phyloP scores from a whole-genome alignment of 2,888 invertebrate genomes.

The Trichopria drosophilae region DNA sequence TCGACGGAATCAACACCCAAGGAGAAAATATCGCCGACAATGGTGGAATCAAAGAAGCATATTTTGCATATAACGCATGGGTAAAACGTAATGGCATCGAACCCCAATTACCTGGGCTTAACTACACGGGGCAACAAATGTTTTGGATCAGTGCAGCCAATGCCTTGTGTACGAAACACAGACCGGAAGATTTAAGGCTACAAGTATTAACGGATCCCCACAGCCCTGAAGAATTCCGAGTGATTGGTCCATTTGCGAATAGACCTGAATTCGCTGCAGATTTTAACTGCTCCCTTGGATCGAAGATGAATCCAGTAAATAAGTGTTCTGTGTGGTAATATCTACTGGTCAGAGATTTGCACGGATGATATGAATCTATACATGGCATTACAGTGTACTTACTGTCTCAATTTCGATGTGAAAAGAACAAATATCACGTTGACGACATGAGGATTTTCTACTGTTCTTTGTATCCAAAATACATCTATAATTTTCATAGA shows the following conservation, averaged over 20 bases:
- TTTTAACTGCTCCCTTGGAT: conserved; percentile 65
- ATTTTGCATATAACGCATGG: conserved; percentile 80
- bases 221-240: conserved; percentile 67
- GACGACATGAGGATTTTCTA: too few species aligned
- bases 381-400: too few species aligned
- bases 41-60: too few species aligned
- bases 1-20: conserved; percentile 85
- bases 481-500: too few species aligned
- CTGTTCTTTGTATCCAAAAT: too few species aligned
- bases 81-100: conserved; percentile 68
- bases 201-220: conserved; percentile 79
- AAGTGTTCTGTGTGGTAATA: conserved; percentile 70
- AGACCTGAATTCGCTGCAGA: conserved; percentile 64
- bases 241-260: conserved; percentile 65
- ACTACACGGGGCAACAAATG: conserved; percentile 69
- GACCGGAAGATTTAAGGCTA: conserved; percentile 72
- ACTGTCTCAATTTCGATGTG: too few species aligned
- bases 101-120: conserved; percentile 70
- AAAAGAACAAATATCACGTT: too few species aligned
- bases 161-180: conserved; percentile 64
- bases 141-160: conserved; percentile 65
- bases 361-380: too few species aligned
- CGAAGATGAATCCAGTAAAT: conserved; percentile 66
- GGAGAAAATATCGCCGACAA: too few species aligned
- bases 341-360: too few species aligned